Evolutionary conservation across 1,140 invertebrate genomes (phyloP).

Genomic region (Macrobrachium nipponense): DNA sequence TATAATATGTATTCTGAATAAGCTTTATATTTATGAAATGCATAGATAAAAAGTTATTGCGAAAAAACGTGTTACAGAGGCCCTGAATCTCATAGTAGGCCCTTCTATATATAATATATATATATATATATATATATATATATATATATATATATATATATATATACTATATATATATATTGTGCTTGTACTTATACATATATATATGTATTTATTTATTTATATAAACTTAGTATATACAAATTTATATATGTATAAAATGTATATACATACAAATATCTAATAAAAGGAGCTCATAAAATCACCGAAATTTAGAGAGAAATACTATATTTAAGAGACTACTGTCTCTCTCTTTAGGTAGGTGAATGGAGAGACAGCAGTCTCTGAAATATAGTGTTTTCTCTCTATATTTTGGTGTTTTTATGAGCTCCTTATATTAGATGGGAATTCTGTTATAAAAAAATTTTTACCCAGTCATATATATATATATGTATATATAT

Average conservation of each 20-base stretch:
- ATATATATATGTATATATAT: conserved; percentile 5
- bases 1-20: no score
- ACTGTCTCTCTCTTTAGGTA: no score
- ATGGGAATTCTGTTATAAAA: no score
- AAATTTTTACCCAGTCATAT: not conserved
- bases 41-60: not conserved
- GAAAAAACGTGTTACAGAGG: no score
- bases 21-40: no score
- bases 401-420: no score
- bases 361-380: no score
- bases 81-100: no score
- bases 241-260: not conserved
- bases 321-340: no score
- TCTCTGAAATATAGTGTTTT: no score
- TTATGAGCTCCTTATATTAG: no score
- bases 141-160: conserved; percentile 11
- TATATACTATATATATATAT: not conserved
- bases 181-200: not conserved
- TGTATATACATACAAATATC: not conserved
- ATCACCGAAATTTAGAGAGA: no score
- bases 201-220: not conserved
- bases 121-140: not conserved
- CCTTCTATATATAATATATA: not conserved
- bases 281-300: not conserved
- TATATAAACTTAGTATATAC: not conserved